Evolutionary conservation across 1,140 invertebrate species (phyloP).

Genomic region (Leptonema lineaticorne): DNA sequence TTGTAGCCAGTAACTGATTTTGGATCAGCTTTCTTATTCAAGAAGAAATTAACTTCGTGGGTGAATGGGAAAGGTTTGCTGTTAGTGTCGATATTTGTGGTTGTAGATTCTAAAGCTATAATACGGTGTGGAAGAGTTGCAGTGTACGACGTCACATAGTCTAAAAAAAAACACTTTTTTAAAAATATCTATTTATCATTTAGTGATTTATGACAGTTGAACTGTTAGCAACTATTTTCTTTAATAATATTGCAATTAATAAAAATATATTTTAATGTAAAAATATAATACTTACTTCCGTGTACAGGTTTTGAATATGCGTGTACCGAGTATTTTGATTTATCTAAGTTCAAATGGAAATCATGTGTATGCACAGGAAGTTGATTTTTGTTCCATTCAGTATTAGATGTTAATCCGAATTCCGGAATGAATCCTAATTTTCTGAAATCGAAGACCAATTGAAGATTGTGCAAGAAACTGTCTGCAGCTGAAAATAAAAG

Average conservation of each 20-base stretch:
- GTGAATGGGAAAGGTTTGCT: conserved; percentile 44
- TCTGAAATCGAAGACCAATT: conserved; percentile 62
- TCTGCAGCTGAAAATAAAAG: neutral
- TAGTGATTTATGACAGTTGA: no score
- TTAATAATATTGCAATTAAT: neutral
- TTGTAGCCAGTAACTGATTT: conserved; percentile 61
- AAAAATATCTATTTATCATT: no score
- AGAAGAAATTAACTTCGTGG: conserved; percentile 59
- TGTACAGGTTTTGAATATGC: conserved; percentile 62
- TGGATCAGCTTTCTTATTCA: conserved; percentile 70
- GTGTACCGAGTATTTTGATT: conserved; percentile 68
- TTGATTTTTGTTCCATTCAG: conserved; percentile 58
- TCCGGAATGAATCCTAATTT: conserved; percentile 70
- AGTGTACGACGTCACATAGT: conserved; percentile 54
- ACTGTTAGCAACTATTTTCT: no score
- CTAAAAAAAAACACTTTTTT: no score
- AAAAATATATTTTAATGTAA: neutral
- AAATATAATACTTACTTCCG: conserved; percentile 45
- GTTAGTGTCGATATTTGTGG: conserved; percentile 49
- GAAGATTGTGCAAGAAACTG: conserved; percentile 14
- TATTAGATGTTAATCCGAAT: conserved; percentile 66
- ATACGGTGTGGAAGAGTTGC: conserved; percentile 66
- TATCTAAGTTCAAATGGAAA: conserved; percentile 67
- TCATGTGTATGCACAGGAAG: conserved; percentile 65
- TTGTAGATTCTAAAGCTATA: conserved; percentile 59